Evolutionary conservation across 2,113 vertebrate genomes (phyloP), one percentile per base, ranked within the genome.

Genomic region (Rhinolophus sinicus): DNA sequence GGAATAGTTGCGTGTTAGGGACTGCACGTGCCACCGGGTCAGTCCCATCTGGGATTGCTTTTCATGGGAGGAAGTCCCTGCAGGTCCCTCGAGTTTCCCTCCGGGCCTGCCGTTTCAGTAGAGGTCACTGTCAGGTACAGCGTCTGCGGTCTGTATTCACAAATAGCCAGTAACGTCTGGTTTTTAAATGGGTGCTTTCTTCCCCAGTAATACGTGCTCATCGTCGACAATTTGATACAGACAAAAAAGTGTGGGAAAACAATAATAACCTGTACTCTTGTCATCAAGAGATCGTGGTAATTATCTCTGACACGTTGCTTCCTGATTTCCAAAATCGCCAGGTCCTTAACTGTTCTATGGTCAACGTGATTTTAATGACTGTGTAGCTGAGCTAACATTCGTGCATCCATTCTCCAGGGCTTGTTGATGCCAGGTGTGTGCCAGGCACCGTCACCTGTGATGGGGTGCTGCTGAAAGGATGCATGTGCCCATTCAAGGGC

Each of bases 401-500:
- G 0, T 33, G 19, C 8, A 0, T 18, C 14, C 72, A 6, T 14
- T 52, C 33, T 44, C 18, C 50, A 14, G 64, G 19, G 3, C 38
- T 50, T 5, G 10, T 1, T 1, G 8, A 1, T 18, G 83, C 72
- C 30, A 5, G 22, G 83, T 30, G 2, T 35, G 72, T 35, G 82
- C 35, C 0, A 33, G 72, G 72, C 72, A 35, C 16, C 11, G 38
- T 19, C 14, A 8, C 40, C 1, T 1, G 64, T 18, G 83, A 33
- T 2, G 22, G 30, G n/a, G 4, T 22, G 38, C 80, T 54, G 56
- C 21, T 2, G 6, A 4, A 5, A 47, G 64, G 30, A 64, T 1
- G 26, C 35, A 0, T 0, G 2, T 35, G 44, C 8, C 1, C 3
- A 2, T 28, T 7, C 40, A 22, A 0, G 0, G 38, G 9, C 8